Percentiles rank a stretch among this genome's conserved stretches.
Evolutionary conservation across 2,888 invertebrate genomes (phyloP).

Genomic region (Scrobipalpa costella): DNA sequence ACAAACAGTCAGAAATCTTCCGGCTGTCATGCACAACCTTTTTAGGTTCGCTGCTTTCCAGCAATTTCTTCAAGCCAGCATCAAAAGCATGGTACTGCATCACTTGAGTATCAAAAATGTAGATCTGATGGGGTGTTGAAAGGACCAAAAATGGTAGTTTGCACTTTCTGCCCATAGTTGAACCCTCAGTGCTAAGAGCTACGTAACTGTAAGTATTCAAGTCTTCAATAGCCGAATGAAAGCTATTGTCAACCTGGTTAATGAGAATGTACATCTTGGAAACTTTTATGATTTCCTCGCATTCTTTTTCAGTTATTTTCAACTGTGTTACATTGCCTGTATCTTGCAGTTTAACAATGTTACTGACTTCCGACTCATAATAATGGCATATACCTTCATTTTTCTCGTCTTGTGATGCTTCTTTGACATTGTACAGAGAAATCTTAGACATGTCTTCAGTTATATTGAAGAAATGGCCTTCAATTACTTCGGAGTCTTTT

Average conservation of each 20-base stretch:
- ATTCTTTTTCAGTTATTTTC: constrained; percentile 68
- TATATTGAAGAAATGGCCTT: constrained; percentile 73
- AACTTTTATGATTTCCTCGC: constrained; percentile 64
- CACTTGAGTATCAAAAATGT: constrained; percentile 75
- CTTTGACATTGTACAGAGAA: constrained; percentile 70
- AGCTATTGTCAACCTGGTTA: constrained; percentile 72
- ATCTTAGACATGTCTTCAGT: constrained; percentile 71
- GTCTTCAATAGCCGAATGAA: constrained; percentile 67
- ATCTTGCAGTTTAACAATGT: constrained; percentile 67
- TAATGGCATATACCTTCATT: constrained; percentile 68
- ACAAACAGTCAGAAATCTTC: constrained; percentile 79
- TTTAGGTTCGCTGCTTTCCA: constrained; percentile 68
- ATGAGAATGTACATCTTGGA: constrained; percentile 70
- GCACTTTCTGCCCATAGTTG: constrained; percentile 75
- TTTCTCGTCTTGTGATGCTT: constrained; percentile 53
- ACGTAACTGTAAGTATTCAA: constrained; percentile 61
- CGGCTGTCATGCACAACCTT: constrained; percentile 83
- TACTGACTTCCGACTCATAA: constrained; percentile 66
- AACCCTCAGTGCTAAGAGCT: constrained; percentile 70
- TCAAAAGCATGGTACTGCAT: constrained; percentile 76
- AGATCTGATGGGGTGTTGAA: constrained; percentile 70
- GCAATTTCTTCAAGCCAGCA: constrained; percentile 70
- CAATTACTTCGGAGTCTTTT: constrained; percentile 66
- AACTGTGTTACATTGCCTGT: constrained; percentile 56
- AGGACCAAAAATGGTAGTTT: constrained; percentile 73